These are phyloP conservation scores for Pelvicachromis taeniatus DNA, from an alignment of 2,113 vertebrate genomes.

Conservation along the genomic window DNA sequence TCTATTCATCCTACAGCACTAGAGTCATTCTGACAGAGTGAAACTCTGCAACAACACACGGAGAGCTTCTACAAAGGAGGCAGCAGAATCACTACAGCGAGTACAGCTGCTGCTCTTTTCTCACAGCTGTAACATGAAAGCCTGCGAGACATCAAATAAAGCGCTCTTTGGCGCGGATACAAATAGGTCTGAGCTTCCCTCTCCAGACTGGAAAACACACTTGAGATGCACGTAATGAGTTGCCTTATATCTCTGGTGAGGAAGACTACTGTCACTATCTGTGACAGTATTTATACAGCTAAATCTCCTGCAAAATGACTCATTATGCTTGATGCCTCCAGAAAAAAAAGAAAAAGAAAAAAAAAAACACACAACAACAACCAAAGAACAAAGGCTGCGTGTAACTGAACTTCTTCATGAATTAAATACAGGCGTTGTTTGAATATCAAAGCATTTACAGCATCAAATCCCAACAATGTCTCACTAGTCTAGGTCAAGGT, in stretches of 20 bases:
- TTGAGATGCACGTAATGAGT: neutral
- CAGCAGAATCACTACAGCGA: neutral
- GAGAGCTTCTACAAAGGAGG: neutral
- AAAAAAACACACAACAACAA: no score
- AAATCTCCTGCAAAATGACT: neutral
- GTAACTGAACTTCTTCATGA: neutral
- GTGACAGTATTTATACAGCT: neutral
- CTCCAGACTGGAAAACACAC: neutral
- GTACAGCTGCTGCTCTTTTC: neutral
- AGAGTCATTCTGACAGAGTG: neutral
- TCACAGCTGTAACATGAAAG: conserved; percentile 26
- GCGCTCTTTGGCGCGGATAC: neutral
- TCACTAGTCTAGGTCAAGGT: neutral
- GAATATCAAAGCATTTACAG: neutral
- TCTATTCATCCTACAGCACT: neutral
- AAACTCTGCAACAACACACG: neutral
- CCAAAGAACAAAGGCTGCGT: neutral
- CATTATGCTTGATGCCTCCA: neutral
- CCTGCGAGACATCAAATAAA: conserved; percentile 2
- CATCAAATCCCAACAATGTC: neutral
- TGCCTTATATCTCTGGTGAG: neutral
- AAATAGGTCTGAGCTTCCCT: neutral
- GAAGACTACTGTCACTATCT: neutral
- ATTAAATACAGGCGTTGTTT: neutral
- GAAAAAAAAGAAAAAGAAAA: neutral